A percentile compares a stretch with the other conserved stretches of the same genome.
Conservation (phyloP, 2,888 invertebrate species). For the Scaptodrosophila latifasciaeformis region DNA sequence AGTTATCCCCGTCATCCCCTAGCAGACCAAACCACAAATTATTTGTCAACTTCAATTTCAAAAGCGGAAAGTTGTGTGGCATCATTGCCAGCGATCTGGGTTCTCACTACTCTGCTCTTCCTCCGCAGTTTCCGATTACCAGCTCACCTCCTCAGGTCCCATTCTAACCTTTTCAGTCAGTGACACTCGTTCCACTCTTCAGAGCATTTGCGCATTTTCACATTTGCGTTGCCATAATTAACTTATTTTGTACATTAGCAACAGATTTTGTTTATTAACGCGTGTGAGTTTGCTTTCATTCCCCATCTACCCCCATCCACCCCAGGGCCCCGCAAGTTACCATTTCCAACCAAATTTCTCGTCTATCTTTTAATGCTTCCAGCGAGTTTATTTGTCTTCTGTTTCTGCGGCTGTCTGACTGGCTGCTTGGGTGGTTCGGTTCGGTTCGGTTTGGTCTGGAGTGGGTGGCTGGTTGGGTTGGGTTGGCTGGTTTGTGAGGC, state of each 20-base stretch:
- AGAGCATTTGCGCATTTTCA: constrained; percentile 45
- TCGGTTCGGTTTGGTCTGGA: too few species aligned
- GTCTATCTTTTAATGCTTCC: constrained; percentile 44
- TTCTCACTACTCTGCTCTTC: too few species aligned
- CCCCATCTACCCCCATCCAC: constrained; percentile 28
- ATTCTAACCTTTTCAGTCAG: too few species aligned
- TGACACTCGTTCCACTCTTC: constrained; percentile 25
- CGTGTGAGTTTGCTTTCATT: constrained; percentile 38
- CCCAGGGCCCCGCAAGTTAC: background rate
- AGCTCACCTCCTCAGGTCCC: background rate
- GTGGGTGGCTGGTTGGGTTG: background rate
- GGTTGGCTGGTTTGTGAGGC: constrained; percentile 43
- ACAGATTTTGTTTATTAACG: constrained; percentile 67
- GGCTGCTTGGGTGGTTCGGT: constrained; percentile 3
- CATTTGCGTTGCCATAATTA: constrained; percentile 45
- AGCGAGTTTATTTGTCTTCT: constrained; percentile 63
- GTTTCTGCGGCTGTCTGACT: constrained; percentile 34
- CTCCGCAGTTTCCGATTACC: background rate
- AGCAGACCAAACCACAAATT: too few species aligned
- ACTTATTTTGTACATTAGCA: constrained; percentile 66
- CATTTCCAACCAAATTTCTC: too few species aligned
- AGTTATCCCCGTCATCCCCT: too few species aligned
- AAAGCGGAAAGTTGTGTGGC: too few species aligned
- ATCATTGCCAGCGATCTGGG: too few species aligned
- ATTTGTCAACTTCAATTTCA: too few species aligned